These are phyloP conservation scores for Lepus townsendii DNA, from an alignment of 2,797 vertebrate genomes.

Conservation along the genomic window DNA sequence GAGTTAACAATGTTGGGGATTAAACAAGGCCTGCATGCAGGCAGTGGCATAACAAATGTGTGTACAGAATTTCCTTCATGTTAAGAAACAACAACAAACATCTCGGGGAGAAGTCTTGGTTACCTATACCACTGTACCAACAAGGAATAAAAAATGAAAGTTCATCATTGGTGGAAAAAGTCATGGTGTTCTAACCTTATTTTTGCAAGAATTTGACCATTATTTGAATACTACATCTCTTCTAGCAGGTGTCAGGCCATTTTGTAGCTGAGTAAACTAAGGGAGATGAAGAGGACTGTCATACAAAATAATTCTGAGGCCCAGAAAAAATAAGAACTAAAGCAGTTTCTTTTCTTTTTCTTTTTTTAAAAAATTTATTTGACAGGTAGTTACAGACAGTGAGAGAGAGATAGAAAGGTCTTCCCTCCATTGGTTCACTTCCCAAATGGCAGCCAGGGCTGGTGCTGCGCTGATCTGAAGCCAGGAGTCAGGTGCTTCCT, in stretches of 20 bases:
- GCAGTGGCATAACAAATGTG: not conserved
- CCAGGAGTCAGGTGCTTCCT: too few relatives aligned
- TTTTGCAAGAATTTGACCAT: not conserved
- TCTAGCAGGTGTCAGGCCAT: not conserved
- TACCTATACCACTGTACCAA: not conserved
- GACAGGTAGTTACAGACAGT: too few relatives aligned
- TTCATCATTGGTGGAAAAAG: not conserved
- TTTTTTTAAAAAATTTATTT: too few relatives aligned
- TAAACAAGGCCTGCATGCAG: not conserved
- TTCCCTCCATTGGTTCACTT: too few relatives aligned
- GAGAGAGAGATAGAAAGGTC: too few relatives aligned
- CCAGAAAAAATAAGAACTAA: not conserved
- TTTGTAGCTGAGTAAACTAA: constrained; percentile 10
- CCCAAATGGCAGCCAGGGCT: too few relatives aligned
- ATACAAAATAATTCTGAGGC: not conserved
- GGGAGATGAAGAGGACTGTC: not conserved
- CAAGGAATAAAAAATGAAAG: not conserved
- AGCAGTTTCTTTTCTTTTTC: too few relatives aligned
- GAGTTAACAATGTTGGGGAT: constrained; percentile 18
- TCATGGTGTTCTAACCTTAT: not conserved
- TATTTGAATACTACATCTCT: not conserved
- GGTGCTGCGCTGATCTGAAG: too few relatives aligned
- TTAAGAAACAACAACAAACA: not conserved
- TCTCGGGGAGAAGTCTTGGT: not conserved
- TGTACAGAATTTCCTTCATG: not conserved